Evolutionary conservation across 2,113 vertebrate genomes (phyloP), one percentile per base, ranked within the genome.

Genomic region (Nicator chloris): DNA sequence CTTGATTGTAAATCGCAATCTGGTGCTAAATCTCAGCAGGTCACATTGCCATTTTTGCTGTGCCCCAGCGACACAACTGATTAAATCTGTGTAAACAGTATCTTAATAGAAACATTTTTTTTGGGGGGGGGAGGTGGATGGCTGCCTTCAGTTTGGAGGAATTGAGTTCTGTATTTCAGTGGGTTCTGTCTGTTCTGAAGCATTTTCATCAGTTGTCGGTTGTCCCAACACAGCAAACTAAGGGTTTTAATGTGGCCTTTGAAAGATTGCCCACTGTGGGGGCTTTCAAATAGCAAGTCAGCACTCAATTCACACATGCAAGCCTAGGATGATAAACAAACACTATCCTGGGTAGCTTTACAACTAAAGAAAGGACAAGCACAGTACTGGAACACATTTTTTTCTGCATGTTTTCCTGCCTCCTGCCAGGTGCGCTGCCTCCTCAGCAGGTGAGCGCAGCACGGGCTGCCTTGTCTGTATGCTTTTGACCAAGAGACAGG

Each of bases 1-100:
- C 94, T 97, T 92, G 97, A 95, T 76, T 98, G 96, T 98, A 98
- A 98, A 98, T 87, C 0, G 42, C 98, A 98, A 98, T 98, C 98
- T 98, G 98, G 95, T 97, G 97, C 85, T 92, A 95, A 97, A 91
- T 96, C 97, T 97, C 95, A 93, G 94, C 97, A 97, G 97, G 97
- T 98, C 97, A 97, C 96, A 95, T 90, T 96, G 97, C 96, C 87
- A 87, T 26, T 97, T 98, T 97, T 97, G 96, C 97, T 97, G 96
- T 95, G 95, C 97, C 97, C 96, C 90, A 95, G 97, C 96, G 97
- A 97, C 97, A 97, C 56, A 72, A 78, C 84, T 97, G 97, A 98
- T 98, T 98, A 97, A 97, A 97, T 95, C 93, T 96, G 88, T 95
- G 94, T 97, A 97, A 98, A 98, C 97, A 97, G 91, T 83, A 93